Base-by-base conservation (phyloP, 2,797 vertebrate species). In the Muscicapa comitata region DNA sequence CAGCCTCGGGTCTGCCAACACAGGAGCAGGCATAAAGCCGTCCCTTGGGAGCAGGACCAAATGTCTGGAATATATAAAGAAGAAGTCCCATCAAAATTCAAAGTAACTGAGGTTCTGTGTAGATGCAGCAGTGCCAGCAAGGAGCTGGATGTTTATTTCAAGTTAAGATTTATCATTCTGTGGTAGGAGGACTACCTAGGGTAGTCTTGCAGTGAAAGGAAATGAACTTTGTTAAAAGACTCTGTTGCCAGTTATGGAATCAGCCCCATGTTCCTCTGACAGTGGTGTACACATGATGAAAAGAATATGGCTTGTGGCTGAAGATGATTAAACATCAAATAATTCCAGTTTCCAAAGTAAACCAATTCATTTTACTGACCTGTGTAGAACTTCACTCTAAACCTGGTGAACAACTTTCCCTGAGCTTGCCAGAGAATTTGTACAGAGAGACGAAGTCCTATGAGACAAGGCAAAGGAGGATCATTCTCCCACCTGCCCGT, bases 1-100 rank as follows among this genome's bases (percentile, higher is more conserved):
- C 89, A 86, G 91, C 90, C 91, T 90, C 67, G 10, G 78, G 62
- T 94, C 77, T 93, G 82, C 80, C 87, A 70, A 35, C 76, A 78
- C 1, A 0, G 78, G n/a, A 93, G 76, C 9, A 74, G 55, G 58
- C 48, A 26, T 33, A 83, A 90, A 92, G 74, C 21, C 1, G 1
- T 83, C 79, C 63, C 45, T 65, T 14, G 59, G 55, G 85, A 92
- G 70, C 70, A 81, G 73, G 66, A 90, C 55, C 70, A 88, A 75
- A 66, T 3, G 66, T 51, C 71, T 84, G 89, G 35, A 67, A 59
- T 87, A 70, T 38, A 87, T 33, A 89, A 83, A 65, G 79, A 48
- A 28, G 48, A 80, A 84, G 47, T 58, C 54, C 79, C 53, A 76
- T 63, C 86, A 91, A 89, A 96, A 92, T 78, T 76, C 80, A 68